Percentiles rank a stretch among this genome's conserved stretches.
These are phyloP conservation scores for Pomatorhinus ruficollis DNA, from an alignment of 2,113 vertebrate species.

Conservation along the genomic window DNA sequence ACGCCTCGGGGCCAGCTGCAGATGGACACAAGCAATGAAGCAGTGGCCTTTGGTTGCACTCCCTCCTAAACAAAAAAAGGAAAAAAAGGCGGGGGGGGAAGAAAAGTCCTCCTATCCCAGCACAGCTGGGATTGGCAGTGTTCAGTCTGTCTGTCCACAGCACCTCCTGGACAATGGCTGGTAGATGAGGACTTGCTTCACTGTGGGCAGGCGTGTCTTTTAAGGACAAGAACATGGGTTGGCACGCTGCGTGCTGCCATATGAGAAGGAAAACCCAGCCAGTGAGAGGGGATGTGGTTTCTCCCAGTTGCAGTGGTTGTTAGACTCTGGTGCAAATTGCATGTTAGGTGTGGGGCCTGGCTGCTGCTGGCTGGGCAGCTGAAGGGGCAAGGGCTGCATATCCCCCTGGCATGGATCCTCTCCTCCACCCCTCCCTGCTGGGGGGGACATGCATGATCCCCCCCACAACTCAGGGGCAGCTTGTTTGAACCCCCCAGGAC, in stretches of 20 bases:
- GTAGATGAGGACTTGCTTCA: neutral
- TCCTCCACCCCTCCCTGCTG: neutral
- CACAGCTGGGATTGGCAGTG: neutral
- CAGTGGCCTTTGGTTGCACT: neutral
- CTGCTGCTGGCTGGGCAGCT: neutral
- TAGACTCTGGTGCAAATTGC: neutral
- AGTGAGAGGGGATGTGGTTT: constrained; percentile 16
- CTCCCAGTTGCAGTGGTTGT: neutral
- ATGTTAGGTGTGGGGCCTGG: neutral
- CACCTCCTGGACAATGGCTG: neutral
- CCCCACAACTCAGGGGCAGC: neutral
- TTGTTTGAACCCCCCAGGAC: neutral
- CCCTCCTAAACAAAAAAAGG: neutral
- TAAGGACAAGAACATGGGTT: constrained; percentile 40
- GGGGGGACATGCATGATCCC: fast-evolving
- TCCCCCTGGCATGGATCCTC: neutral
- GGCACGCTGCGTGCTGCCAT: neutral
- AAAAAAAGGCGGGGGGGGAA: fast-evolving
- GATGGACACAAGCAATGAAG: neutral
- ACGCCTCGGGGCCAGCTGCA: fast-evolving
- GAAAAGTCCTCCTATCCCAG: neutral
- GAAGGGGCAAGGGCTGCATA: neutral
- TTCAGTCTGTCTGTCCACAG: neutral
- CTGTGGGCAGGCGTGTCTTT: neutral
- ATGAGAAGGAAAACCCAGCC: neutral